Conservation (phyloP, 92 coral and sea anemone genomes). For the Chrysogorgia sp. region DNA sequence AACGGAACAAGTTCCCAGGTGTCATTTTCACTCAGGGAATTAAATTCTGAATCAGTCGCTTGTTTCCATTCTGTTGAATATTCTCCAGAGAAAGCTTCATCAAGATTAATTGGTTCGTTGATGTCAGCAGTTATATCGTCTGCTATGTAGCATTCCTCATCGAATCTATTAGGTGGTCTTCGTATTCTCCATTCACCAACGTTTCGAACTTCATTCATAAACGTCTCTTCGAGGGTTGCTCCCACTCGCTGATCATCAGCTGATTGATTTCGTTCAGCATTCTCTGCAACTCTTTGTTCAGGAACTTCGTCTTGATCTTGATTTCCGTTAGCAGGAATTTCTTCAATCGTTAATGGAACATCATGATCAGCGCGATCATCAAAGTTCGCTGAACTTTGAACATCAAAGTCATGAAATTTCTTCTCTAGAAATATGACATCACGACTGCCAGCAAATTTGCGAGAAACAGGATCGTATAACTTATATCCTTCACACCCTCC, state of each 20-base stretch:
- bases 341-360: neutral
- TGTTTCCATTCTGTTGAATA: too few relatives aligned
- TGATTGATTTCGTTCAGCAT: neutral
- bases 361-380: neutral
- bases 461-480: too few relatives aligned
- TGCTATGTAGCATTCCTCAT: neutral
- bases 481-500: too few relatives aligned
- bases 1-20: neutral
- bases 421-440: too few relatives aligned
- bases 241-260: constrained; percentile 4
- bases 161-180: too few relatives aligned
- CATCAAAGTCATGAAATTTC: too few relatives aligned
- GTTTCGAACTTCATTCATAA: constrained; percentile 9
- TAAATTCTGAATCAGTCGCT: too few relatives aligned
- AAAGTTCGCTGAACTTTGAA: neutral
- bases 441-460: too few relatives aligned
- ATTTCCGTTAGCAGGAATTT: neutral
- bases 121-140: neutral
- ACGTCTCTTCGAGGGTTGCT: constrained; percentile 1
- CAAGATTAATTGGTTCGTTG: too few relatives aligned
- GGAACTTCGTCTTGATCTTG: neutral
- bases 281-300: neutral
- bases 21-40: too few relatives aligned
- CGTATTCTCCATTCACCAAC: neutral
- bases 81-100: too few relatives aligned